These are phyloP conservation scores for Baccha elongata DNA, from an alignment of 2,888 invertebrate species.

Conservation along the genomic window DNA sequence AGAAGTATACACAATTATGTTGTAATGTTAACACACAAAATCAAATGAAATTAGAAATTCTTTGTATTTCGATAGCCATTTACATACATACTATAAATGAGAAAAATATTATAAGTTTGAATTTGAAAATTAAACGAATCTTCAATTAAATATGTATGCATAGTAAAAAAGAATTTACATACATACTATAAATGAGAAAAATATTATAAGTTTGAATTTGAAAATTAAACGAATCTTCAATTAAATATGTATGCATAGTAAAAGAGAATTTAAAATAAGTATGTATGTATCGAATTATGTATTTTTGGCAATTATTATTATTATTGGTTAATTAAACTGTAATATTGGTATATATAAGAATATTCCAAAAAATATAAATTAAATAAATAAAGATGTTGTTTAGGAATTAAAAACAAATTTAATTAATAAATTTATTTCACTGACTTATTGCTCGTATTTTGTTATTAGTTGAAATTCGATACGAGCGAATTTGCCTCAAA, in stretches of 20 bases:
- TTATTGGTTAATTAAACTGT: conserved; percentile 31
- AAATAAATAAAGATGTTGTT: conserved; percentile 35
- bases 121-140: no score
- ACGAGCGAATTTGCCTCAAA: no score
- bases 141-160: no score
- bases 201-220: conserved; percentile 37
- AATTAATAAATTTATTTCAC: not conserved
- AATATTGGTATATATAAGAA: conserved; percentile 36
- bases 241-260: conserved; percentile 19
- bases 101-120: no score
- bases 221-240: conserved; percentile 36
- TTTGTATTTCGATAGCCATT: conserved; percentile 54
- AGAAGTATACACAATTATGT: conserved; percentile 40
- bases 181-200: conserved; percentile 9
- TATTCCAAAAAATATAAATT: conserved; percentile 40
- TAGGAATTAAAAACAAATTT: conserved; percentile 17
- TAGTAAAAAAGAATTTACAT: no score
- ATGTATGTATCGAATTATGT: conserved; percentile 55
- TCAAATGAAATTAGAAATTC: not conserved
- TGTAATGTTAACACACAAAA: conserved; percentile 29
- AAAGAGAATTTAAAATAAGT: conserved; percentile 25
- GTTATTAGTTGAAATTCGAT: no score
- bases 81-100: no score
- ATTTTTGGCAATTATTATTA: conserved; percentile 52
- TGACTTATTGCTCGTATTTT: no score